These are phyloP conservation scores for Callionymus lyra DNA, from an alignment of 2,113 vertebrate species.

Conservation along the genomic window DNA sequence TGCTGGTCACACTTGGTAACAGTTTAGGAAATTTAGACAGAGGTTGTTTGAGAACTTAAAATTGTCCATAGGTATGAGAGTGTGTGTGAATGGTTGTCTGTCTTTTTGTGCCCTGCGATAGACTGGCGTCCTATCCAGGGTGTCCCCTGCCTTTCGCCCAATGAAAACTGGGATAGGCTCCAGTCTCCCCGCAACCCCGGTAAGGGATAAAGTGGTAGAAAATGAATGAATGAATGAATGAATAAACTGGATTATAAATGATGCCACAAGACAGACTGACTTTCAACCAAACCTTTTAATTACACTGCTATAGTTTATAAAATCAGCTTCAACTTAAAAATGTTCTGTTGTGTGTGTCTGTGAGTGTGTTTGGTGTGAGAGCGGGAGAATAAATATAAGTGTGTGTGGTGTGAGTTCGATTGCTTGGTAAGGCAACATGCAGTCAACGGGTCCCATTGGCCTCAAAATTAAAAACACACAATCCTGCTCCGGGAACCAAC, in stretches of 20 bases:
- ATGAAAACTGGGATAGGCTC: too few species aligned
- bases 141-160: too few species aligned
- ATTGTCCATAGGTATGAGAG: too few species aligned
- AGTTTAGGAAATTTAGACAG: too few species aligned
- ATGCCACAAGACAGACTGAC: conserved; percentile 34
- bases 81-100: too few species aligned
- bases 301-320: conserved; percentile 69
- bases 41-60: too few species aligned
- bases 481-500: conserved; percentile 41
- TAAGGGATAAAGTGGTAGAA: too few species aligned
- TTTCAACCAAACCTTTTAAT: conserved; percentile 72
- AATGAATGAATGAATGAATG: too few species aligned
- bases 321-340: conserved; percentile 66
- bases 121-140: too few species aligned
- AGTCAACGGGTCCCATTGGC: conserved; percentile 53
- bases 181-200: too few species aligned
- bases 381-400: conserved; percentile 11
- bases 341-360: conserved; percentile 25
- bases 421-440: conserved; percentile 63
- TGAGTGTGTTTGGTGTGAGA: conserved; percentile 11
- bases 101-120: too few species aligned
- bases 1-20: too few species aligned
- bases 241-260: background rate
- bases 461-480: conserved; percentile 52
- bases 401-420: conserved; percentile 28